Evolutionary conservation across 1,140 invertebrate species (phyloP).

Genomic region (Microplitis mediator): DNA sequence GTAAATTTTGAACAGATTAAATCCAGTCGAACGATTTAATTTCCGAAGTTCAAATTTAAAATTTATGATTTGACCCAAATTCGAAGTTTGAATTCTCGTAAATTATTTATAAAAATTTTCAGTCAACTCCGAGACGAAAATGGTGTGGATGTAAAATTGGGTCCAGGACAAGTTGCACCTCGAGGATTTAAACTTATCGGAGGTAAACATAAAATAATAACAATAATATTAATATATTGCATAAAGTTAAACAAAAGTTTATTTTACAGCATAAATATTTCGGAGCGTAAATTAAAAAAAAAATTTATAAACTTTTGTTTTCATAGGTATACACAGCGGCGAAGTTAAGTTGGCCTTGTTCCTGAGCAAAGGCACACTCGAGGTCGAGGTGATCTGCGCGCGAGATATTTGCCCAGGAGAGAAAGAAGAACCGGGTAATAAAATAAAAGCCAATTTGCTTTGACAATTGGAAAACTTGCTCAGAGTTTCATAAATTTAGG

Average conservation of each 20-base stretch:
- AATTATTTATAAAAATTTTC: constrained; percentile 29
- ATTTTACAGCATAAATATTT: not conserved
- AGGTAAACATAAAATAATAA: constrained; percentile 40
- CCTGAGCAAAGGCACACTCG: constrained; percentile 89
- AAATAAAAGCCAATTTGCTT: constrained; percentile 23
- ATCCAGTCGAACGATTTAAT: too few relatives aligned
- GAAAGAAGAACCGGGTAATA: constrained; percentile 65
- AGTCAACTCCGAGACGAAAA: constrained; percentile 54
- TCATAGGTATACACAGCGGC: constrained; percentile 68
- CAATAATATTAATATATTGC: not conserved
- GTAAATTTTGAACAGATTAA: too few relatives aligned
- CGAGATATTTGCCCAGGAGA: constrained; percentile 63
- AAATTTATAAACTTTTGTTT: constrained; percentile 36
- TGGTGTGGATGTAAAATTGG: constrained; percentile 65
- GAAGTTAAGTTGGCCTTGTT: constrained; percentile 87
- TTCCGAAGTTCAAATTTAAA: too few relatives aligned
- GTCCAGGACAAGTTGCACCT: constrained; percentile 79
- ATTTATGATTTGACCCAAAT: too few relatives aligned
- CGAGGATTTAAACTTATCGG: constrained; percentile 68
- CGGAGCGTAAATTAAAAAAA: not conserved
- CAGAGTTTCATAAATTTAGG: not conserved
- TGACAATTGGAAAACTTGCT: constrained; percentile 24
- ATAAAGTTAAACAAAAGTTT: not conserved
- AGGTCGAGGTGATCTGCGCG: constrained; percentile 81
- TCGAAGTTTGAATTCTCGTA: not conserved